A percentile compares a stretch with the other conserved stretches of the same genome.
Conservation (phyloP, 2,113 vertebrate genomes). For the Halichoerus grypus region DNA sequence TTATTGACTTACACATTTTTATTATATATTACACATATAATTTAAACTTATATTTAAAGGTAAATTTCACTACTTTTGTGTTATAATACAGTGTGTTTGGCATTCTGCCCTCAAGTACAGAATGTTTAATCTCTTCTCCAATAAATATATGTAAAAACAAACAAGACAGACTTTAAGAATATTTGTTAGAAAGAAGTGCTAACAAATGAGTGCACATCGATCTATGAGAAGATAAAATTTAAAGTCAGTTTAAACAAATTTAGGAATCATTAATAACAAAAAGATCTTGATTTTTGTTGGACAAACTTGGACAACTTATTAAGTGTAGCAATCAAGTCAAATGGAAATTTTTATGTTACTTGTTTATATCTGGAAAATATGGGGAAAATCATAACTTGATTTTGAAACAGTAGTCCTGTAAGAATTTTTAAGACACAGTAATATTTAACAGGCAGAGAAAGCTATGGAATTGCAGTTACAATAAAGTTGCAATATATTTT, state of each 20-base stretch:
- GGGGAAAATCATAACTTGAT: neutral
- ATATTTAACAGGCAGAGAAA: constrained; percentile 53
- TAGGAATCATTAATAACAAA: constrained; percentile 37
- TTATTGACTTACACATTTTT: neutral
- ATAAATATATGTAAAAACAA: neutral
- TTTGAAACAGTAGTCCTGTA: constrained; percentile 41
- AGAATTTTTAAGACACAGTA: constrained; percentile 20
- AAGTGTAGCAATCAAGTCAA: neutral
- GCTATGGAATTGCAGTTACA: constrained; percentile 1
- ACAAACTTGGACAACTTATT: neutral
- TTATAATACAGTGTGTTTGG: neutral
- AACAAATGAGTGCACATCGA: neutral
- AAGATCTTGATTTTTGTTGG: constrained; percentile 5
- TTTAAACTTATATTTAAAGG: constrained; percentile 15
- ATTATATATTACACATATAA: neutral
- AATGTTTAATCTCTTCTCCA: constrained; percentile 1
- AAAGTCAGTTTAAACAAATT: constrained; percentile 11
- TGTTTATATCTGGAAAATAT: constrained; percentile 25
- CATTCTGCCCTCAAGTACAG: neutral
- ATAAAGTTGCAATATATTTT: constrained; percentile 39
- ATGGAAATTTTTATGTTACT: neutral
- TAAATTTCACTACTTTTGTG: neutral
- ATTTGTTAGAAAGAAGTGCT: neutral
- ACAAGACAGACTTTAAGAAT: constrained; percentile 27
- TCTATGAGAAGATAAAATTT: constrained; percentile 6